A percentile compares a stretch with the other conserved stretches of the same genome.
Conservation (phyloP, 2,888 invertebrate species). For the Oithona nana region DNA sequence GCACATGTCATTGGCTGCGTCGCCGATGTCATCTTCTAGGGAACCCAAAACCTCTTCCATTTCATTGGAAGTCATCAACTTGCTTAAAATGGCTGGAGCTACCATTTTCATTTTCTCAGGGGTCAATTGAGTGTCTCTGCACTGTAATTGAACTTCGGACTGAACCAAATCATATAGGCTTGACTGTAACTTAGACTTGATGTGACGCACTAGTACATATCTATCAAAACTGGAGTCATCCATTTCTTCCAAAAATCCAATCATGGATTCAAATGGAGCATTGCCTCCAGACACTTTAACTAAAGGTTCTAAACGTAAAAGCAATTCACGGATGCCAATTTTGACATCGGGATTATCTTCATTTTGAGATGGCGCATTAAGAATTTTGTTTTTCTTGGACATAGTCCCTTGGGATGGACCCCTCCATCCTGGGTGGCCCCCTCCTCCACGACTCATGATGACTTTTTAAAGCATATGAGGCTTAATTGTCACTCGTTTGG, state of each 20-base stretch:
- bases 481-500: slow-evolving; percentile 14
- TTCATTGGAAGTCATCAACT: neutral
- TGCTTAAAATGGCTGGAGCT: neutral
- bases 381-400: neutral
- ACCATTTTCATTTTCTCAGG: slow-evolving; percentile 4
- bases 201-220: neutral
- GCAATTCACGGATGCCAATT: neutral
- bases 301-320: neutral
- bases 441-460: neutral
- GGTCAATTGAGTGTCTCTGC: neutral
- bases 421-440: neutral
- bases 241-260: neutral
- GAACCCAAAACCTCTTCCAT: neutral
- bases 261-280: neutral
- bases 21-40: neutral
- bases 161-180: neutral
- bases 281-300: neutral
- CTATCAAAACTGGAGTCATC: neutral
- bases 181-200: neutral
- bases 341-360: neutral
- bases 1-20: neutral
- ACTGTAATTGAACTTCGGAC: neutral
- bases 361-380: neutral
- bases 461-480: neutral
- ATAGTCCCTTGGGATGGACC: neutral